Evolutionary conservation across 2,113 vertebrate genomes (phyloP).

Genomic region (Myanophis thanlyinensis): DNA sequence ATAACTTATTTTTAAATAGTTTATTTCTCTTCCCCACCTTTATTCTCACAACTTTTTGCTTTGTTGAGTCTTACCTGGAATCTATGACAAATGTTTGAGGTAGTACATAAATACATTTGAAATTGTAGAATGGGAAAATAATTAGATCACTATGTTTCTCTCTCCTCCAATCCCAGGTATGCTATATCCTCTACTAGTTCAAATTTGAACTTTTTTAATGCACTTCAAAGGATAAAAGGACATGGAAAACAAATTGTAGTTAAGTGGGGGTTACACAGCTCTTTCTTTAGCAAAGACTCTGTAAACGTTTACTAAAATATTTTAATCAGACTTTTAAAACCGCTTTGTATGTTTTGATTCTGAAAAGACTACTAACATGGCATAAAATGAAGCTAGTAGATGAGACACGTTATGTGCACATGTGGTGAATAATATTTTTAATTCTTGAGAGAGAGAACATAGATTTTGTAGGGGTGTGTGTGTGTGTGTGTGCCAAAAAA

Average conservation of each 20-base stretch:
- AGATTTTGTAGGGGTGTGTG: slow-evolving; percentile 39
- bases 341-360: slow-evolving; percentile 49
- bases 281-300: slow-evolving; percentile 6
- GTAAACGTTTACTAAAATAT: slow-evolving; percentile 36
- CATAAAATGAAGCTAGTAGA: slow-evolving; percentile 54
- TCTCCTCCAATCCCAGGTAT: background rate
- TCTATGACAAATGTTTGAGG: background rate
- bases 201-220: background rate
- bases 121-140: background rate
- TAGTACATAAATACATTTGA: background rate
- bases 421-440: slow-evolving; percentile 33
- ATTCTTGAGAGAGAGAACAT: slow-evolving; percentile 45
- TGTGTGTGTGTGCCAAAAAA: background rate
- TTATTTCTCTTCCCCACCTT: background rate
- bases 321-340: slow-evolving; percentile 28
- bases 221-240: background rate
- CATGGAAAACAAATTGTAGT: background rate
- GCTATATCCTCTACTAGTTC: background rate
- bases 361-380: slow-evolving; percentile 20
- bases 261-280: background rate
- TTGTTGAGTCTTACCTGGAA: background rate
- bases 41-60: background rate
- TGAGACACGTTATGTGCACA: slow-evolving; percentile 39
- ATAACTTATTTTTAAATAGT: background rate
- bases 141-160: background rate